Conservation (phyloP, 1,140 invertebrate genomes). For the Platyscapa corneri region DNA sequence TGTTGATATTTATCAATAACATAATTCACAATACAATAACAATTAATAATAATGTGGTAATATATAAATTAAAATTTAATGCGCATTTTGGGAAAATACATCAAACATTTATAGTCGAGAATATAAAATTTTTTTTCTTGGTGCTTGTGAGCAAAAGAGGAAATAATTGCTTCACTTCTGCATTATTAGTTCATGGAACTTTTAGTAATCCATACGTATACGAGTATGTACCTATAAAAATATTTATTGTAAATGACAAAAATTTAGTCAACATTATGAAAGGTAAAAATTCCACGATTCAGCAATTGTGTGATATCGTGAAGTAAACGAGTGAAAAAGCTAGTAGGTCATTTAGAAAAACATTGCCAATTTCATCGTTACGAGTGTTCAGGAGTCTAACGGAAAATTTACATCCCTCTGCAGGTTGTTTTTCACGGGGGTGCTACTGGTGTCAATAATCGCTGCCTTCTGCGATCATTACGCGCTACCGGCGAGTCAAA, state of each 20-base stretch:
- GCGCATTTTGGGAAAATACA: no score
- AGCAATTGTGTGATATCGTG: background rate
- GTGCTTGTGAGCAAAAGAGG: background rate
- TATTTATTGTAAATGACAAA: no score
- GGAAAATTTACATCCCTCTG: background rate
- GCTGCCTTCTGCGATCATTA: conserved; percentile 67
- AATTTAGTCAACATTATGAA: background rate
- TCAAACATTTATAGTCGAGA: background rate
- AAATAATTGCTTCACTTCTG: background rate
- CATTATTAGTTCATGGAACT: background rate
- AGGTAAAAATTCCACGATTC: background rate
- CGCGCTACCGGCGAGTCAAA: conserved; percentile 62
- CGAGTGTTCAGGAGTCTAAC: no score
- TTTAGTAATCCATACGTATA: no score
- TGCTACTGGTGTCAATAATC: conserved; percentile 62
- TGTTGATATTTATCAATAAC: no score
- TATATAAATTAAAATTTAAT: no score
- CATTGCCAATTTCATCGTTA: no score
- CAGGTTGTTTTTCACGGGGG: conserved; percentile 65
- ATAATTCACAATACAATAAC: no score
- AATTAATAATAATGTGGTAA: no score
- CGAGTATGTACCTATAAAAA: no score
- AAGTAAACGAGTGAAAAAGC: background rate
- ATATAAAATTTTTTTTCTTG: background rate
- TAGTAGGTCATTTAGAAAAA: no score